Base-by-base conservation (phyloP, 2,797 vertebrate genomes). In the Holocentrus rufus region DNA sequence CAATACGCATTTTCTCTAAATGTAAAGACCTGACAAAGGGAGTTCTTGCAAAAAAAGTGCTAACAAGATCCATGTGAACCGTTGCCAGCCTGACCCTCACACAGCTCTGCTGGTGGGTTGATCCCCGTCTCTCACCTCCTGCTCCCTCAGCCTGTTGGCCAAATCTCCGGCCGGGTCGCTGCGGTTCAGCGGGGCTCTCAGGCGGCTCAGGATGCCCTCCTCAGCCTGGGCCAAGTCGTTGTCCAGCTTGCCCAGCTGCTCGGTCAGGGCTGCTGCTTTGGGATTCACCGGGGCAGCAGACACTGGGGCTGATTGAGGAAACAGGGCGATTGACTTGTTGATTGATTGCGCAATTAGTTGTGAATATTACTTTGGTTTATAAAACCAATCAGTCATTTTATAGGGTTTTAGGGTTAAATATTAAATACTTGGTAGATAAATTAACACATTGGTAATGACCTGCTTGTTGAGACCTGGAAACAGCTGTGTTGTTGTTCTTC, bases 171-270 rank as follows among this genome's bases (percentile, higher is more conserved):
- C 60, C 0, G 96, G 94, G 30, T 95, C 78, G 0, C 3, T 86
- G 68, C 87, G 92, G 88, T 85, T 95, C 85, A 97, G 87, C 0
- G 98, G 96, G n/a, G 93, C 74, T 60, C 96, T 94, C 72, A 95
- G 85, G 70, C 93, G 85, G 81, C 72, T 93, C 88, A 96, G 72
- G 67, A 96, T 80, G 83, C 93, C 92, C 79, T 89, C 86, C 89
- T 98, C 95, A 0, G 94, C 83, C 49, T 90, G 88, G 22, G 75
- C 81, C 82, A 98, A 86, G 75, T 96, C 94, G 30, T 79, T 63
- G 22, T 95, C 92, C 83, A 98, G 85, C 61, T 78, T 85, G 76
- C 94, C 93, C 89, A 99, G 87, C 85, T 92, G 92, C 17, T 90
- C 71, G 44, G 95, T 87, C 57, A 97, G 79, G 54, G 92, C 92